phyloP scores from a whole-genome alignment of 2,888 invertebrate species.

The Conus canariensis region DNA sequence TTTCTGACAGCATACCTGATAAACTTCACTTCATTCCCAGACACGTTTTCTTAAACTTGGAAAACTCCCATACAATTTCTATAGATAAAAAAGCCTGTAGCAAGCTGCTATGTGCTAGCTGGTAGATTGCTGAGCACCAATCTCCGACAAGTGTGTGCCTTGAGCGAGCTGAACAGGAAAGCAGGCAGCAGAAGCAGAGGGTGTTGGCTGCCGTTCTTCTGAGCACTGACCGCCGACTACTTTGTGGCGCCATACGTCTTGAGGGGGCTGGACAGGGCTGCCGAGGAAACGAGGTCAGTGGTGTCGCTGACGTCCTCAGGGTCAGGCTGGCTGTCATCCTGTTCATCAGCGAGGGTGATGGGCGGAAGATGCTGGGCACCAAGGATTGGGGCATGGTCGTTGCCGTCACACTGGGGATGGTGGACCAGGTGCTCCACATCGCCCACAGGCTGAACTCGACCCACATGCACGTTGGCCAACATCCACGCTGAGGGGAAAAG shows the following conservation, averaged over 20 bases:
- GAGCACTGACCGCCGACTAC: neutral
- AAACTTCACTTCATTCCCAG: too few relatives aligned
- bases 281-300: neutral
- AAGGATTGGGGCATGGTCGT: conserved; percentile 60
- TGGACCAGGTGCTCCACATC: conserved; percentile 58
- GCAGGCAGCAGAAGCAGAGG: too few relatives aligned
- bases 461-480: conserved; percentile 69
- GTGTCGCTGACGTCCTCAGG: neutral
- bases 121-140: too few relatives aligned
- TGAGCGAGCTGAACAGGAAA: too few relatives aligned
- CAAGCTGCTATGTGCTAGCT: too few relatives aligned
- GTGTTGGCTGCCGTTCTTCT: too few relatives aligned
- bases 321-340: neutral
- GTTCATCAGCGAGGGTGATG: conserved; percentile 26
- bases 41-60: too few relatives aligned
- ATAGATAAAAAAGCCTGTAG: too few relatives aligned
- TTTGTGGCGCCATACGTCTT: conserved; percentile 18
- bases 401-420: conserved; percentile 48
- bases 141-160: too few relatives aligned
- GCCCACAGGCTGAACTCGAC: conserved; percentile 70
- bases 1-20: too few relatives aligned
- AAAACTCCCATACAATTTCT: too few relatives aligned
- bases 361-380: conserved; percentile 41
- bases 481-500: conserved; percentile 64
- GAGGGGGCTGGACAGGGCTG: neutral